phyloP scores from a whole-genome alignment of 2,797 vertebrate species.

The Megaceryle alcyon region DNA sequence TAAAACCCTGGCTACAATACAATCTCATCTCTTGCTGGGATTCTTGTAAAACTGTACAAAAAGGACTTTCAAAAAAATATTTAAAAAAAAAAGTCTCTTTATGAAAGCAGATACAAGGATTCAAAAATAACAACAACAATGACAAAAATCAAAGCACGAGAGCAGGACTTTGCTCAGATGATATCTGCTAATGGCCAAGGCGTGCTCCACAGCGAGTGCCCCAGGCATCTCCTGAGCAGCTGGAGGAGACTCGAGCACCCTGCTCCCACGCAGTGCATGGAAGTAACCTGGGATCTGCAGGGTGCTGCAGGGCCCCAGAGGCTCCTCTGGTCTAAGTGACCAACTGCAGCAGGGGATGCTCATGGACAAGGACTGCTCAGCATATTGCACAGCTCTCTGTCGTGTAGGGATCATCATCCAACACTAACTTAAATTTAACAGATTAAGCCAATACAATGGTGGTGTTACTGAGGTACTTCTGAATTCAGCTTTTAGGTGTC shows the following conservation, averaged over 20 bases:
- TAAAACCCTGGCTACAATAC: not conserved
- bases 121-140: not conserved
- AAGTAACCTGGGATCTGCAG: not conserved
- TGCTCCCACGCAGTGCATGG: fast-evolving
- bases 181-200: not conserved
- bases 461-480: not conserved
- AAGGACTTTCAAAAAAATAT: not conserved
- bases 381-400: not conserved
- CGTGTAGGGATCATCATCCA: not conserved
- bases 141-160: not conserved
- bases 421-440: not conserved
- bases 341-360: not conserved
- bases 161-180: not conserved
- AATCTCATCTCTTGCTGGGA: not conserved
- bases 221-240: not conserved
- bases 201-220: fast-evolving
- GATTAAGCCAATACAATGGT: not conserved
- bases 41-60: constrained; percentile 18
- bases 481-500: not conserved
- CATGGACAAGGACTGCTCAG: not conserved
- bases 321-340: not conserved
- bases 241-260: not conserved
- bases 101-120: not conserved
- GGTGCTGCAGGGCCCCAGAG: not conserved
- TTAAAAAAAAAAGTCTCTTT: not conserved